Percentiles rank a stretch among this genome's conserved stretches.
phyloP scores from a whole-genome alignment of 64 coral and sea anemone species.

The Stylophora pistillata region DNA sequence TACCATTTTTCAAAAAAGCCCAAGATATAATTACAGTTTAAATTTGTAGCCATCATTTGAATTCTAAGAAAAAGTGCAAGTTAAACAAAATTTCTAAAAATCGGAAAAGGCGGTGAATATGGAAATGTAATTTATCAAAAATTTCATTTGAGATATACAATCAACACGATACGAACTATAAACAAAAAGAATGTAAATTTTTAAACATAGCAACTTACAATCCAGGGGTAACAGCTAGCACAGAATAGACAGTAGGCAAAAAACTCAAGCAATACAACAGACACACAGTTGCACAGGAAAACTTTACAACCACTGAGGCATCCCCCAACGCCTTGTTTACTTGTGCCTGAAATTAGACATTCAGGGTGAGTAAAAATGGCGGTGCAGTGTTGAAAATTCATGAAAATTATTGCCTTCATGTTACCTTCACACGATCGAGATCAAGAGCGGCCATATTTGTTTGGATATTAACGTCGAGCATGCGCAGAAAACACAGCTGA shows the following conservation, averaged over 20 bases:
- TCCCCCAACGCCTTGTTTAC: conserved; percentile 80
- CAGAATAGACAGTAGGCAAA: conserved; percentile 42
- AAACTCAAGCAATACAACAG: conserved; percentile 67
- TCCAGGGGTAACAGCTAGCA: conserved; percentile 73
- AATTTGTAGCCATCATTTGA: too few species aligned
- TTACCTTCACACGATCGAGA: conserved; percentile 75
- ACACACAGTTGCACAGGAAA: conserved; percentile 63
- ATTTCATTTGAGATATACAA: background rate
- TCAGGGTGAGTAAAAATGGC: background rate
- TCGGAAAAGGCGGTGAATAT: background rate
- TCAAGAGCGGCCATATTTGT: conserved; percentile 68
- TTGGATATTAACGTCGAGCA: conserved; percentile 42
- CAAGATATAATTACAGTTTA: too few species aligned
- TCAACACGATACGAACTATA: background rate
- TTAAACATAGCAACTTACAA: conserved; percentile 52
- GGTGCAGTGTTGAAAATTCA: background rate
- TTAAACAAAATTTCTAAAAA: background rate
- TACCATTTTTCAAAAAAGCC: too few species aligned
- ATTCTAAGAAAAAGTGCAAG: too few species aligned
- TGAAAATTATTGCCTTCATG: background rate
- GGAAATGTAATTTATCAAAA: background rate
- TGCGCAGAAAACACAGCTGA: conserved; percentile 19
- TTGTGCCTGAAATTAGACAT: conserved; percentile 47
- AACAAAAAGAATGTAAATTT: background rate
- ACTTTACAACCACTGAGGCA: conserved; percentile 82